Conservation (phyloP, 2,888 invertebrate species). For the Melinopterus prodromus region DNA sequence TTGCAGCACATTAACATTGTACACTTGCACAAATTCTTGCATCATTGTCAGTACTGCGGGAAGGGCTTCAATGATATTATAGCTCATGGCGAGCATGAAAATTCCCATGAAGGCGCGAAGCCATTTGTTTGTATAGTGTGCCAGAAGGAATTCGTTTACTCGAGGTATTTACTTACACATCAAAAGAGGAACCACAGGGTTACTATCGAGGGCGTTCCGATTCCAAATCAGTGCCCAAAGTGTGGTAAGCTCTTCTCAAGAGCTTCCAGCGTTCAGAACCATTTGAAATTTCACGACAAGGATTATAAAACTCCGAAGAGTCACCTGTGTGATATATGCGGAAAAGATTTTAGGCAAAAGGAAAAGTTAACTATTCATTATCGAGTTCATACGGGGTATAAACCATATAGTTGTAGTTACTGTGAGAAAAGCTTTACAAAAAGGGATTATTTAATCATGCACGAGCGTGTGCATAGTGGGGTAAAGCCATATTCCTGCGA, state of each 20-base stretch:
- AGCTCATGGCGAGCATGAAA: slow-evolving; percentile 65
- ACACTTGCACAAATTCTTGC: slow-evolving; percentile 58
- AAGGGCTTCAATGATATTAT: slow-evolving; percentile 66
- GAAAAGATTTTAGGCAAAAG: slow-evolving; percentile 54
- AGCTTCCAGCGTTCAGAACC: slow-evolving; percentile 57
- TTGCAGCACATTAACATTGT: slow-evolving; percentile 53
- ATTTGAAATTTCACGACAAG: slow-evolving; percentile 50
- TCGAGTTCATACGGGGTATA: slow-evolving; percentile 50
- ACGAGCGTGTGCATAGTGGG: slow-evolving; percentile 69
- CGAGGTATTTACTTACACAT: slow-evolving; percentile 56
- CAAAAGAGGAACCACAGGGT: slow-evolving; percentile 54
- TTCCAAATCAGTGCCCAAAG: slow-evolving; percentile 56
- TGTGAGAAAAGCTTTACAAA: slow-evolving; percentile 70
- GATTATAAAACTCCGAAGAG: slow-evolving; percentile 42
- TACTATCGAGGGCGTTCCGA: slow-evolving; percentile 58
- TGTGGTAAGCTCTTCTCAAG: slow-evolving; percentile 53
- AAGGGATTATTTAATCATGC: slow-evolving; percentile 68
- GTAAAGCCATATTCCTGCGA: slow-evolving; percentile 70
- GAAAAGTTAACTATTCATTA: slow-evolving; percentile 53
- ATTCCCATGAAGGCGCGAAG: slow-evolving; percentile 63
- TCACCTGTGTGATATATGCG: slow-evolving; percentile 56
- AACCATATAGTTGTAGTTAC: slow-evolving; percentile 53
- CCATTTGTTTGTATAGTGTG: slow-evolving; percentile 64
- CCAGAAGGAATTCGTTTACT: slow-evolving; percentile 62
- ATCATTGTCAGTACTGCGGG: slow-evolving; percentile 64